These are phyloP conservation scores for Hylyphantes graminicola DNA, from an alignment of 1,140 invertebrate species.

Conservation along the genomic window DNA sequence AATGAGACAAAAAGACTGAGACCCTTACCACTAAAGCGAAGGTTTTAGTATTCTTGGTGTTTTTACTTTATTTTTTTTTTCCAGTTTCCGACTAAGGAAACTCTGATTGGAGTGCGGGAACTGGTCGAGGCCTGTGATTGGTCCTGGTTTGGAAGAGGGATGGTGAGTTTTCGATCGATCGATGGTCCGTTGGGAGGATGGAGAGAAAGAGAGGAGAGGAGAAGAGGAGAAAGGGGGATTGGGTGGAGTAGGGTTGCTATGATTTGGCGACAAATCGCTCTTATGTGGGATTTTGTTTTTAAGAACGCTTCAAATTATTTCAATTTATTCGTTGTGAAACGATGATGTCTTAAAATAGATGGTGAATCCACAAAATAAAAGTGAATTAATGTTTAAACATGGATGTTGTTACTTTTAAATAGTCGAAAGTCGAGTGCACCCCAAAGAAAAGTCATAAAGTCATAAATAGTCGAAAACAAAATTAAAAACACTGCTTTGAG, in stretches of 20 bases:
- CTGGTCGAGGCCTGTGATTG: constrained; percentile 40
- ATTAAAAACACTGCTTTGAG: too few relatives aligned
- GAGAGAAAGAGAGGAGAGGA: too few relatives aligned
- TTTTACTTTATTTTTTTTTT: constrained; percentile 12
- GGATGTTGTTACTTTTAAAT: too few relatives aligned
- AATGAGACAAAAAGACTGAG: too few relatives aligned
- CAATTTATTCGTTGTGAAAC: too few relatives aligned
- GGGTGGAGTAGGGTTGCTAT: not conserved
- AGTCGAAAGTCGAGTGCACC: too few relatives aligned
- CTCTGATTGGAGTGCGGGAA: constrained; percentile 49
- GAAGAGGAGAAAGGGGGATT: not conserved
- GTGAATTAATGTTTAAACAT: too few relatives aligned
- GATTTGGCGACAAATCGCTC: constrained; percentile 7
- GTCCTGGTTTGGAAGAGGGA: constrained; percentile 23
- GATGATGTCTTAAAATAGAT: too few relatives aligned
- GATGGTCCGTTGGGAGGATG: constrained; percentile 54
- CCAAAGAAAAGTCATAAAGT: too few relatives aligned
- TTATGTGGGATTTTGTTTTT: not conserved
- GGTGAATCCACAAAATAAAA: too few relatives aligned
- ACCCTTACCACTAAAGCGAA: too few relatives aligned
- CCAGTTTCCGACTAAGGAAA: constrained; percentile 20
- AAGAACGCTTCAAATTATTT: not conserved
- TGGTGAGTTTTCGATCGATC: constrained; percentile 50
- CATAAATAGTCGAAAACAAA: too few relatives aligned
- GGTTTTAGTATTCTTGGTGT: not conserved